phyloP scores from a whole-genome alignment of 2,113 vertebrate genomes.

The Vireo altiloquus region DNA sequence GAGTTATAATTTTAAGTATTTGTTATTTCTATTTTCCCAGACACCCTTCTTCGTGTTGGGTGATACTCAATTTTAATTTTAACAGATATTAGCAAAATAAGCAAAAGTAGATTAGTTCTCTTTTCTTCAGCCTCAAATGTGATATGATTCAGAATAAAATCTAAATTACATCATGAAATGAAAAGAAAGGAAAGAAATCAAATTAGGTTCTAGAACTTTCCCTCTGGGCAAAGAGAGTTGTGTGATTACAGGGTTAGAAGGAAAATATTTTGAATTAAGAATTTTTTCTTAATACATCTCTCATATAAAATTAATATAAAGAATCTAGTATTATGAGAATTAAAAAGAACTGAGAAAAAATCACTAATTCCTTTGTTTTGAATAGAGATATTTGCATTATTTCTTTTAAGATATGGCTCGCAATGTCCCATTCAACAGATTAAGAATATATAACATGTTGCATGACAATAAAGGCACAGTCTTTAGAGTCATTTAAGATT shows the following conservation, averaged over 20 bases:
- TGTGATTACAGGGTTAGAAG: not conserved
- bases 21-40: not conserved
- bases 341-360: not conserved
- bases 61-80: not conserved
- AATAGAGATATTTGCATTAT: not conserved
- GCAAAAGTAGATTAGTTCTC: not conserved
- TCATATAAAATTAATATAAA: not conserved
- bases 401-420: not conserved
- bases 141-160: not conserved
- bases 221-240: not conserved
- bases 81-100: not conserved
- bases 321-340: not conserved
- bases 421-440: not conserved
- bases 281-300: not conserved
- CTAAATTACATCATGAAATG: not conserved
- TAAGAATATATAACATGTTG: constrained; percentile 21
- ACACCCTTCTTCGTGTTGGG: not conserved
- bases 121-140: not conserved
- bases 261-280: not conserved
- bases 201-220: not conserved
- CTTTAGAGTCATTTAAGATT: constrained; percentile 36
- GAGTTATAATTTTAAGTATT: not conserved
- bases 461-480: constrained; percentile 22
- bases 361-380: not conserved
- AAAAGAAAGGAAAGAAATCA: not conserved